These are phyloP conservation scores for Novumbra hubbsi DNA, from an alignment of 2,797 vertebrate genomes.

Conservation along the genomic window DNA sequence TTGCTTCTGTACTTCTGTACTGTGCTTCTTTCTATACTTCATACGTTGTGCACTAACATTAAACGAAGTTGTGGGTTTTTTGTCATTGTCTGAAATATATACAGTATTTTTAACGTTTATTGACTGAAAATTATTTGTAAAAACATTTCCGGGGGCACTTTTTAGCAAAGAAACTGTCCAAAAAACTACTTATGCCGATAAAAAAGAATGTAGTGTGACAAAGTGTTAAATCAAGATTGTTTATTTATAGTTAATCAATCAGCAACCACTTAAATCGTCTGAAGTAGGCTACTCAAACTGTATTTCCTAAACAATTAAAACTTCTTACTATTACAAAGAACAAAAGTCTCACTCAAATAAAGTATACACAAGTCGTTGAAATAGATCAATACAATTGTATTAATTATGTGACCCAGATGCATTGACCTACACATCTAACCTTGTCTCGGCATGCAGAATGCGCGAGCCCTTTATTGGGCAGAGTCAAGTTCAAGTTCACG, in stretches of 20 bases:
- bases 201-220: background rate
- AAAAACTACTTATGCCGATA: background rate
- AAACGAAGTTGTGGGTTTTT: too few relatives aligned
- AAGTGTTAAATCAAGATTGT: background rate
- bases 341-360: background rate
- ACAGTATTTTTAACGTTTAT: too few relatives aligned
- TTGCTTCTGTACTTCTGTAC: too few relatives aligned
- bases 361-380: background rate
- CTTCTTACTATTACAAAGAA: background rate
- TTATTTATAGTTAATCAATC: background rate
- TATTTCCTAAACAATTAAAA: background rate
- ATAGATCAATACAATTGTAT: background rate
- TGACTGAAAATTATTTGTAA: too few relatives aligned
- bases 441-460: background rate
- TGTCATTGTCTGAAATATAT: too few relatives aligned
- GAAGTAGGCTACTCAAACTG: background rate
- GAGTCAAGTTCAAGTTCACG: conserved; percentile 84
- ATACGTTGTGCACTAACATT: too few relatives aligned
- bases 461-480: conserved; percentile 15
- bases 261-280: background rate
- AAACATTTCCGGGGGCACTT: too few relatives aligned
- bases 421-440: background rate
- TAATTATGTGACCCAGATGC: background rate
- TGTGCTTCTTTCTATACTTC: too few relatives aligned
- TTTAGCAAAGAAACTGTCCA: too few relatives aligned